These are phyloP conservation scores for Pipistrellus pipistrellus DNA, from an alignment of 2,797 vertebrate species.

Conservation along the genomic window DNA sequence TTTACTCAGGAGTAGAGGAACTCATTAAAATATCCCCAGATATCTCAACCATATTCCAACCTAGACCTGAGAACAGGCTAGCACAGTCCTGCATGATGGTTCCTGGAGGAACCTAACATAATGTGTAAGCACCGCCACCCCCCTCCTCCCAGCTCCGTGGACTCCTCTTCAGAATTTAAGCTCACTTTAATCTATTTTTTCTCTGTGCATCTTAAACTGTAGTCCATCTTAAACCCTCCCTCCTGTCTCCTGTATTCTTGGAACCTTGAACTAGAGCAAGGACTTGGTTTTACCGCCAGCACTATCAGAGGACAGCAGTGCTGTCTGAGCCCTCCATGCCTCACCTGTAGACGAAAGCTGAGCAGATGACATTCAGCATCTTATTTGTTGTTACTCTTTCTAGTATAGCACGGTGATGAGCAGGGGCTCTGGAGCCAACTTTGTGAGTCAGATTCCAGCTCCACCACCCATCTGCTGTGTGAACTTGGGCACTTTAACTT, in stretches of 20 bases:
- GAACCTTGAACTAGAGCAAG: neutral
- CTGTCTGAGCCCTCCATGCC: accelerated
- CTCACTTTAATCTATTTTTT: too few species aligned
- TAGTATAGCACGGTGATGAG: accelerated
- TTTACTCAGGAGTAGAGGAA: neutral
- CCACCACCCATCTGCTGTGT: accelerated
- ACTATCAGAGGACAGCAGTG: too few species aligned
- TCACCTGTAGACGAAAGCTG: neutral
- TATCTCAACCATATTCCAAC: neutral
- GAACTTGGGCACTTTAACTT: neutral
- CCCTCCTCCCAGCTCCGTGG: accelerated
- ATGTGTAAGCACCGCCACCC: accelerated
- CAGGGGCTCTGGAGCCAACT: neutral
- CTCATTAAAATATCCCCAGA: neutral
- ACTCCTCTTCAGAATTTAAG: neutral
- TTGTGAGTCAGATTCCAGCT: neutral
- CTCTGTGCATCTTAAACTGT: too few species aligned
- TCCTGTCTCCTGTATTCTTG: neutral
- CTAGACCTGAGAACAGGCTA: neutral
- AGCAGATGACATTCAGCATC: neutral
- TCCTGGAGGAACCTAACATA: neutral
- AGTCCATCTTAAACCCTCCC: accelerated
- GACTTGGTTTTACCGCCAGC: neutral
- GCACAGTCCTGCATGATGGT: accelerated
- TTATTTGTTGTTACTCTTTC: neutral